Evolutionary conservation across 2,113 vertebrate species (phyloP), one percentile per base, ranked within the genome.

Genomic region (Myodes glareolus): DNA sequence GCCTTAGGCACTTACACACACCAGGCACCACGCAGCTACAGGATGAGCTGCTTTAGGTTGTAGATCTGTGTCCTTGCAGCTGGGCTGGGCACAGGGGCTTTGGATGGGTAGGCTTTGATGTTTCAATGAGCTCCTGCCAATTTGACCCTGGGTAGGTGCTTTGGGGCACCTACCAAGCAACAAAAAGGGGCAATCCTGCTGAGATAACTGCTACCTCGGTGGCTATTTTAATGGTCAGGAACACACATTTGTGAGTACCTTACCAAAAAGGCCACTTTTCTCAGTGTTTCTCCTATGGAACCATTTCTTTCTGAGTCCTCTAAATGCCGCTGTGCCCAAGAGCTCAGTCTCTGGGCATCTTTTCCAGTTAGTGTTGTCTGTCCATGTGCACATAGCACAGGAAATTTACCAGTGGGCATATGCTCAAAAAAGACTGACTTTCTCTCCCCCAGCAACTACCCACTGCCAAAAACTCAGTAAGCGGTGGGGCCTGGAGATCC

Each of bases 1-100:
- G 19, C 9, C 2, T 0, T 19, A 5, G 2, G 7, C 47, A 50
- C 45, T 17, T 55, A 13, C 47, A 33, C 52, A 11, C 1, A 4
- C 9, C 45, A 11, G 36, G 36, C 11, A 23, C n/a, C 36, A 9
- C 1, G 27, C 23, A 77, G 39, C 73, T 31, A 23, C 14, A 80
- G 33, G 10, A 47, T 23, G 17, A 0, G 0, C 87, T 27, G 70
- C 47, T 58, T 33, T 47, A 58, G 39, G 29, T 70, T 31, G 36
- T 27, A 58, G n/a, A 77, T 33, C 23, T 19, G 73, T 29, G 12
- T 21, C 31, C 17, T 67, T 68, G 33, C 36, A 29, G 50, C 12
- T 90, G 72, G 45, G 8, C 73, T 61, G 84, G 52, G 55, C 25
- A 42, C n/a, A 52, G 16, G 6, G 29, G 42, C 14, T 17, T 45